phyloP scores from a whole-genome alignment of 2,113 vertebrate genomes.

The Crotalus horridus region DNA sequence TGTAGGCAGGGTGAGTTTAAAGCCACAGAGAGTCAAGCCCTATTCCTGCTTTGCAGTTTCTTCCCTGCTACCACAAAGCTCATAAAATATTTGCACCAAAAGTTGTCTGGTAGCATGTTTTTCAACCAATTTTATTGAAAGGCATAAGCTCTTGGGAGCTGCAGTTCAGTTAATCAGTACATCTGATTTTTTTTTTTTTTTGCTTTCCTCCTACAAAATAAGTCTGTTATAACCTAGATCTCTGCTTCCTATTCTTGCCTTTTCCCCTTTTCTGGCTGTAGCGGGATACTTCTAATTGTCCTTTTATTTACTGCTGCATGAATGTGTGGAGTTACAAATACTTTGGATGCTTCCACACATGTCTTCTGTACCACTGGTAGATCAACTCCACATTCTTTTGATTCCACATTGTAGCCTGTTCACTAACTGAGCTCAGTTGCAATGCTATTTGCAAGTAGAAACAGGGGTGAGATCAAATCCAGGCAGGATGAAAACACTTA shows the following conservation, averaged over 20 bases:
- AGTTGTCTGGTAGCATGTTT: neutral
- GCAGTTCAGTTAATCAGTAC: neutral
- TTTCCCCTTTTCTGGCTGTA: neutral
- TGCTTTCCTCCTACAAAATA: neutral
- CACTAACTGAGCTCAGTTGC: neutral
- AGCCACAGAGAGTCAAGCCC: neutral
- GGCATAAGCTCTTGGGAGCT: neutral
- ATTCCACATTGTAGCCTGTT: neutral
- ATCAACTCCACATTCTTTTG: neutral
- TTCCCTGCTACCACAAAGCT: neutral
- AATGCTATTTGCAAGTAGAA: neutral
- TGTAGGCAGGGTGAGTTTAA: neutral
- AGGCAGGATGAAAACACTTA: neutral
- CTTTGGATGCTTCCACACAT: neutral
- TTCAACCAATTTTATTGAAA: neutral
- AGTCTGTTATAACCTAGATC: neutral
- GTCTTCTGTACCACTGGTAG: neutral
- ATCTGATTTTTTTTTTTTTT: neutral
- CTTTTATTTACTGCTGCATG: neutral
- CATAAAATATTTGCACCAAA: neutral
- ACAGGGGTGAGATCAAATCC: neutral
- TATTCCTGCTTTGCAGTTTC: neutral
- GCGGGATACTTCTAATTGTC: neutral
- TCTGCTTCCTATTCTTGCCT: neutral
- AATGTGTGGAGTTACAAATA: neutral